Evolutionary conservation across 2,888 invertebrate genomes (phyloP).

Genomic region (Disparrhopalites patrizii): DNA sequence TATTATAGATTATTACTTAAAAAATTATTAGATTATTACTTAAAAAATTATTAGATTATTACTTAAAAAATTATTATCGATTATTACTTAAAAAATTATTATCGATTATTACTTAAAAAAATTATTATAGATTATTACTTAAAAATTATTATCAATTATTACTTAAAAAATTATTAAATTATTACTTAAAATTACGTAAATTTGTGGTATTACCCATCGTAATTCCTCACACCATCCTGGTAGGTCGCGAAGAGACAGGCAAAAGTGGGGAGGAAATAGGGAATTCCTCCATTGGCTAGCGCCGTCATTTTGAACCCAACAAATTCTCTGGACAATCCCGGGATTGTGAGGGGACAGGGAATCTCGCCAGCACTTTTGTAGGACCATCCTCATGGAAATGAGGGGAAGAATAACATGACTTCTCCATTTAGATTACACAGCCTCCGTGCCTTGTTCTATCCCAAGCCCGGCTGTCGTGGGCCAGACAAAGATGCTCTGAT

Average conservation of each 20-base stretch:
- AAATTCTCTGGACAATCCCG: too few species aligned
- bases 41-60: background rate
- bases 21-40: background rate
- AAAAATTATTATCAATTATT: background rate
- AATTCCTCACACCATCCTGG: constrained; percentile 34
- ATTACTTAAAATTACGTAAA: background rate
- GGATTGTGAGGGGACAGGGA: too few species aligned
- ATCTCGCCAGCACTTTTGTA: too few species aligned
- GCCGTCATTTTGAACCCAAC: too few species aligned
- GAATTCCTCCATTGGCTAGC: too few species aligned
- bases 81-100: background rate
- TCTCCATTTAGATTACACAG: too few species aligned
- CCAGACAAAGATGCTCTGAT: too few species aligned
- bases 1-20: background rate
- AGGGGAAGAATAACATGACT: too few species aligned
- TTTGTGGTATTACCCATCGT: constrained; percentile 45
- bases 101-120: background rate
- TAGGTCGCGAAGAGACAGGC: constrained; percentile 37
- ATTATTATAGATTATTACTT: background rate
- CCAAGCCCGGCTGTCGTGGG: too few species aligned
- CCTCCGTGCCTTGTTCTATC: too few species aligned
- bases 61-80: background rate
- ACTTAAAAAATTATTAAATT: background rate
- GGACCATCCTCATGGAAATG: too few species aligned
- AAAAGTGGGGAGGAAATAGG: constrained; percentile 35